phyloP scores from a whole-genome alignment of 2,113 vertebrate species.

The Piaya cayana region DNA sequence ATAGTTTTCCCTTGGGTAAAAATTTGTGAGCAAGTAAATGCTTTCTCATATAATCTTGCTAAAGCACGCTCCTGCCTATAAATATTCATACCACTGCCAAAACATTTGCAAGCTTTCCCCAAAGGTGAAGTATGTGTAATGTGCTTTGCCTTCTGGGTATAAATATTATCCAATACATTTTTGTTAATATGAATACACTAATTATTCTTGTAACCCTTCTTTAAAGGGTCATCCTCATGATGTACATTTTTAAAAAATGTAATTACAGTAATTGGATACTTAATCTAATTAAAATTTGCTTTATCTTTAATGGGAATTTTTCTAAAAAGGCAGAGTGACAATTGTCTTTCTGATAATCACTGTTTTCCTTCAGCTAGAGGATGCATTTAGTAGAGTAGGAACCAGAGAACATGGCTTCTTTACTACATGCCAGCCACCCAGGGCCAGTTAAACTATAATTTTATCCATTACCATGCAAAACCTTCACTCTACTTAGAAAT shows the following conservation, averaged over 20 bases:
- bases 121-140: constrained; percentile 84
- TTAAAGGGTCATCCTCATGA: constrained; percentile 84
- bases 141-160: constrained; percentile 85
- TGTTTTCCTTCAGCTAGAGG: constrained; percentile 75
- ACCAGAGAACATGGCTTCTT: constrained; percentile 23
- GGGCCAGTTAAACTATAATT: constrained; percentile 1
- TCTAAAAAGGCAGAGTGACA: constrained; percentile 84
- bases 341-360: constrained; percentile 84
- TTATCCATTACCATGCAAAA: constrained; percentile 19
- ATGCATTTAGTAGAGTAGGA: constrained; percentile 69
- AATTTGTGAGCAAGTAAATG: constrained; percentile 81
- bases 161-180: constrained; percentile 87
- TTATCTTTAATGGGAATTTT: constrained; percentile 86
- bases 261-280: constrained; percentile 89
- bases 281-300: constrained; percentile 88
- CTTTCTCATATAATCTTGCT: constrained; percentile 84
- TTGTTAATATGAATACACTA: constrained; percentile 86
- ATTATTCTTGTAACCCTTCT: constrained; percentile 86
- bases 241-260: constrained; percentile 83
- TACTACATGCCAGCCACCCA: neutral
- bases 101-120: constrained; percentile 82
- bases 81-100: constrained; percentile 85
- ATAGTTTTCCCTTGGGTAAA: constrained; percentile 83
- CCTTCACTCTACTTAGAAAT: neutral
- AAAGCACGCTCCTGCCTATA: constrained; percentile 79